Base-by-base conservation (phyloP, 2,113 vertebrate genomes). In the Campylorhamphus procurvoides region DNA sequence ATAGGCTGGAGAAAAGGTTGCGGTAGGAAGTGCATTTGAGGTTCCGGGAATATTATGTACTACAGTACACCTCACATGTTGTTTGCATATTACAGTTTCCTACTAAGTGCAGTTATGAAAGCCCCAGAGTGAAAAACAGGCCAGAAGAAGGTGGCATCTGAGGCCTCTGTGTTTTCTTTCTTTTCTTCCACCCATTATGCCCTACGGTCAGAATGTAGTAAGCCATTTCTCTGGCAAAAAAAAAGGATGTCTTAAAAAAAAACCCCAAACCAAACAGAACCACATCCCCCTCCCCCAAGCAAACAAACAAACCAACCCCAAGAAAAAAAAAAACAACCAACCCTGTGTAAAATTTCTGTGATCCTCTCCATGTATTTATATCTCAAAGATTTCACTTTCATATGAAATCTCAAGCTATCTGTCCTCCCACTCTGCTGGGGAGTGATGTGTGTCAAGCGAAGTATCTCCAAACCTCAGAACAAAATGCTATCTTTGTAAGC, bases 361-460 rank as follows among this genome's bases (percentile, higher is more conserved):
- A 88, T 78, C 37, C 3, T 90, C 18, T 74, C 47, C 81, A 39
- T 81, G 60, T 86, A 95, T 94, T 96, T 96, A 81, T 96, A 90
- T 75, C 87, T 75, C 46, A 64, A 89, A 92, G n/a, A 89, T 84
- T 96, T 95, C 68, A 93, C 93, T 97, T 94, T 76, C 83, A 69
- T 52, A 40, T 50, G 58, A 90, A 92, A 93, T 71, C 49, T 96
- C 83, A 84, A 92, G 40, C 59, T 92, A 69, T 53, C 90, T 96
- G 94, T 96, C 94, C 93, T 90, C 94, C 96, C 86, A 96, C 96
- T 84, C 83, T 96, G 93, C 77, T 89, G 56, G 79, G 94, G 96
- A 95, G 90, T 95, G 96, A 96, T 93, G 62, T 78, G 31, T 93
- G 88, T 95, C 86, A 93, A 96, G 69, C 0, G 1, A 90, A 93